Evolutionary conservation across 2,888 invertebrate genomes (phyloP).

Genomic region (Crioceris asparagi): DNA sequence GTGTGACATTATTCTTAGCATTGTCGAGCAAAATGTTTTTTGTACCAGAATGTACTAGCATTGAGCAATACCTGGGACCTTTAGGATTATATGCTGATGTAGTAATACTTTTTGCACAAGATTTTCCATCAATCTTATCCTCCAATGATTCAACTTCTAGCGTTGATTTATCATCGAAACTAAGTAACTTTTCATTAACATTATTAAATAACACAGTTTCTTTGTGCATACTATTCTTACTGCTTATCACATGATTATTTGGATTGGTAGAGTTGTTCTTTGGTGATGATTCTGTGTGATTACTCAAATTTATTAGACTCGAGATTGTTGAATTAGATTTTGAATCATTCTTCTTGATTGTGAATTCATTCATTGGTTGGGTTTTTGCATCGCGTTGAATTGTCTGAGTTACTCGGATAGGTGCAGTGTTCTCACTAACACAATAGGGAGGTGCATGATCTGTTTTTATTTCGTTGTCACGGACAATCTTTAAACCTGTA

Average conservation of each 20-base stretch:
- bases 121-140: constrained; percentile 15
- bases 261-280: constrained; percentile 8
- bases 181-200: too few relatives aligned
- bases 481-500: too few relatives aligned
- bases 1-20: constrained; percentile 59
- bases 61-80: constrained; percentile 66
- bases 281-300: constrained; percentile 5
- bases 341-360: too few relatives aligned
- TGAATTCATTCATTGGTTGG: too few relatives aligned
- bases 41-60: constrained; percentile 65
- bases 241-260: constrained; percentile 10
- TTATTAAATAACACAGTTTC: not conserved
- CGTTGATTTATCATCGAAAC: constrained; percentile 11
- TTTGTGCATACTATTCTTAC: constrained; percentile 6
- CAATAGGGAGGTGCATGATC: too few relatives aligned
- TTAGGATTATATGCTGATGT: constrained; percentile 24
- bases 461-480: too few relatives aligned
- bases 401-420: too few relatives aligned
- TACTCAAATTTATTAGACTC: constrained; percentile 16
- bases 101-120: too few relatives aligned
- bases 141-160: constrained; percentile 22
- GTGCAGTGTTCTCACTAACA: too few relatives aligned
- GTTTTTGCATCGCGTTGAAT: too few relatives aligned
- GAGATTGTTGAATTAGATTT: constrained; percentile 15
- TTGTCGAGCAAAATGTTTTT: constrained; percentile 73